These are phyloP conservation scores for Tetragnatha versicolor DNA, from an alignment of 1,140 invertebrate genomes.

Conservation along the genomic window DNA sequence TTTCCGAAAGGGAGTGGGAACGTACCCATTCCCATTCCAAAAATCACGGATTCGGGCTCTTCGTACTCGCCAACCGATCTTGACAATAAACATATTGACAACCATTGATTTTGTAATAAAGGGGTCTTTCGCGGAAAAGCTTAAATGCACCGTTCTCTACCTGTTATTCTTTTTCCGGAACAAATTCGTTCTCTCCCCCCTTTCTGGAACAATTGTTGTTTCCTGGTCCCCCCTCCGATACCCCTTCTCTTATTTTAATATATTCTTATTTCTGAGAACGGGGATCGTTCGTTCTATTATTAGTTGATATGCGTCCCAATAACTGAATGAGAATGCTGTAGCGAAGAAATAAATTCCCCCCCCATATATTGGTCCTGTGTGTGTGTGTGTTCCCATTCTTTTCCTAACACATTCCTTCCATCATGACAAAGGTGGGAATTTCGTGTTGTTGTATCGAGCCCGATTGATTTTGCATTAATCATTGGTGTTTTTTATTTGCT, in stretches of 20 bases:
- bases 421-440: no score
- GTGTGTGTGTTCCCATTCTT: no score
- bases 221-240: slow-evolving; percentile 14
- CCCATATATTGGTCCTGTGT: no score
- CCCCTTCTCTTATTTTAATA: background rate
- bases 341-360: no score
- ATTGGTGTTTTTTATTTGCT: slow-evolving; percentile 15
- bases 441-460: no score
- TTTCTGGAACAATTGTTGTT: slow-evolving; percentile 11
- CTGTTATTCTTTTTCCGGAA: slow-evolving; percentile 2
- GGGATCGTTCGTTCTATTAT: slow-evolving; percentile 37
- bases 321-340: background rate
- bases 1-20: background rate
- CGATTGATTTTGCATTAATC: slow-evolving; percentile 47
- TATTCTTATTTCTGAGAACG: slow-evolving; percentile 14
- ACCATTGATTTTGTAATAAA: slow-evolving; percentile 54
- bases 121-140: slow-evolving; percentile 6
- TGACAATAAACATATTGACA: slow-evolving; percentile 55
- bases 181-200: background rate
- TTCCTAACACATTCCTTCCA: no score
- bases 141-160: slow-evolving; percentile 5
- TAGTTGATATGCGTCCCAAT: slow-evolving; percentile 34
- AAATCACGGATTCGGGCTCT: slow-evolving; percentile 11
- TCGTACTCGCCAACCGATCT: background rate
- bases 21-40: slow-evolving; percentile 23